These are phyloP conservation scores for Latrodectus elegans DNA, from an alignment of 2,888 invertebrate genomes.

Conservation along the genomic window DNA sequence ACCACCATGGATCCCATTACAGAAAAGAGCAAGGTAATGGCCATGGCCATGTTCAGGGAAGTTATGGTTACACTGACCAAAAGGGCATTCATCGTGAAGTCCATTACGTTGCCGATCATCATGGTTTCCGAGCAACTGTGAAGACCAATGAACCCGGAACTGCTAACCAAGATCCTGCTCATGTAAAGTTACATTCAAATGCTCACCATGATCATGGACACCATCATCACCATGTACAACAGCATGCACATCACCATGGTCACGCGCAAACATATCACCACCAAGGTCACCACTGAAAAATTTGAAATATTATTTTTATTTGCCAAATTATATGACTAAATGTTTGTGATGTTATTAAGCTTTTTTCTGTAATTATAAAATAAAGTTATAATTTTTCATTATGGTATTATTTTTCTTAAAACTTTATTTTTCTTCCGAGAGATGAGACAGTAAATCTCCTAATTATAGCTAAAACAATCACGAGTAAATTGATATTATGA, in stretches of 20 bases:
- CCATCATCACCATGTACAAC: slow-evolving; percentile 8
- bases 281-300: neutral
- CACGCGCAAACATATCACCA: slow-evolving; percentile 10
- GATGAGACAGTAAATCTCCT: too few species aligned
- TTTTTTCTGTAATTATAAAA: too few species aligned
- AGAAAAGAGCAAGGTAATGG: slow-evolving; percentile 41
- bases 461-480: too few species aligned
- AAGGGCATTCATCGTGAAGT: slow-evolving; percentile 42
- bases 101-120: slow-evolving; percentile 42
- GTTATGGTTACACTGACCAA: slow-evolving; percentile 51
- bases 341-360: too few species aligned
- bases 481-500: too few species aligned
- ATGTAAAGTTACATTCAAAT: slow-evolving; percentile 25
- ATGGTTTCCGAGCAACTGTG: slow-evolving; percentile 45
- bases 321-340: too few species aligned
- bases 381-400: too few species aligned
- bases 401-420: too few species aligned
- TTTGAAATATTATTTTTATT: too few species aligned
- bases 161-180: slow-evolving; percentile 49
- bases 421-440: too few species aligned
- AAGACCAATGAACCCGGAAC: slow-evolving; percentile 57
- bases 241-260: neutral
- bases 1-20: slow-evolving; percentile 31
- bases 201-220: slow-evolving; percentile 15
- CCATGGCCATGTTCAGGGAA: slow-evolving; percentile 36